A percentile compares a stretch with the other conserved stretches of the same genome.
Evolutionary conservation across 2,888 invertebrate genomes (phyloP).

Genomic region (Brachylomia viminalis): DNA sequence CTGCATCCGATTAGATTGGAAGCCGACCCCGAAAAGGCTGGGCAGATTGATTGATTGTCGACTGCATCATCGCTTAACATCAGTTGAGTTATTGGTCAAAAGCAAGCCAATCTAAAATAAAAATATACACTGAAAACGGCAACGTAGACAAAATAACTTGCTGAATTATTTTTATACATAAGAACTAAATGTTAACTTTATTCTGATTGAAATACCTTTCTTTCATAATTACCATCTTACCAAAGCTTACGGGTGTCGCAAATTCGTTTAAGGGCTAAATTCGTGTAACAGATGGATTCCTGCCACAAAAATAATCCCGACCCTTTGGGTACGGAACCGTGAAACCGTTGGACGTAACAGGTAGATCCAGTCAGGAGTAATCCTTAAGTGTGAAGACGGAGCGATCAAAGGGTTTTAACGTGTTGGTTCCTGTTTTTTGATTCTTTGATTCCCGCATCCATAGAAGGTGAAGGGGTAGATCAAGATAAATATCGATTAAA

Average conservation of each 20-base stretch:
- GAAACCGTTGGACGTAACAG: conserved; percentile 51
- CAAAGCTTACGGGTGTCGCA: conserved; percentile 26
- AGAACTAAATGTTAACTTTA: neutral
- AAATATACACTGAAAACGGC: no score
- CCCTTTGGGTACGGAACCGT: conserved; percentile 50
- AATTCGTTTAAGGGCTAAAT: conserved; percentile 41
- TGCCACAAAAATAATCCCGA: conserved; percentile 48
- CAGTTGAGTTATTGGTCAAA: neutral
- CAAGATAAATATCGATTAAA: neutral
- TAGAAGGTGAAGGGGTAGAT: neutral
- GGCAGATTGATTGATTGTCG: neutral
- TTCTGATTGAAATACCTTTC: conserved; percentile 7
- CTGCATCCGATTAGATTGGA: no score
- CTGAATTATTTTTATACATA: neutral
- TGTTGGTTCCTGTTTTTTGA: conserved; percentile 27
- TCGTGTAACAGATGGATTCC: conserved; percentile 49
- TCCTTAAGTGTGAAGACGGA: conserved; percentile 38
- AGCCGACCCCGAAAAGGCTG: no score
- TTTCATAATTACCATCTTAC: conserved; percentile 8
- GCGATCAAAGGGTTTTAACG: conserved; percentile 29
- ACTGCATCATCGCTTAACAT: neutral
- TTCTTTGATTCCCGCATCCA: neutral
- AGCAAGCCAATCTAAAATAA: no score
- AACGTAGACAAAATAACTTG: neutral
- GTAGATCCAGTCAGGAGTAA: conserved; percentile 47